Percentiles rank a stretch among this genome's conserved stretches.
phyloP scores from a whole-genome alignment of 2,888 invertebrate genomes.

The Rhingia campestris region DNA sequence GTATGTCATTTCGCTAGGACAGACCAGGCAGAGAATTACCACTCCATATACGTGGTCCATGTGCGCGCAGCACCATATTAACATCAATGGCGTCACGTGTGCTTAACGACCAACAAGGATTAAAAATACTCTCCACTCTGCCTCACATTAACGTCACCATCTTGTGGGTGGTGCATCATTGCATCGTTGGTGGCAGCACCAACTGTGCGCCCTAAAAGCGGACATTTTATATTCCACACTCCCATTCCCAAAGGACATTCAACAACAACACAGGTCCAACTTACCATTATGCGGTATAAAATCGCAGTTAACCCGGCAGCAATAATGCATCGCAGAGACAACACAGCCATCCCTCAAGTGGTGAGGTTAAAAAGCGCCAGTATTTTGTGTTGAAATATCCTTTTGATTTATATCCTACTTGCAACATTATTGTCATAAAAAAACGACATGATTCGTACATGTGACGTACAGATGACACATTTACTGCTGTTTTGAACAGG shows the following conservation, averaged over 20 bases:
- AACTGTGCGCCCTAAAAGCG: conserved; percentile 19
- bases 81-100: conserved; percentile 70
- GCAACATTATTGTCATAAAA: neutral
- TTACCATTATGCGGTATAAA: conserved; percentile 44
- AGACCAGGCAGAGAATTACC: conserved; percentile 34
- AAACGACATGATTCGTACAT: no score
- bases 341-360: conserved; percentile 26
- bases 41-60: conserved; percentile 51
- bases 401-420: conserved; percentile 58
- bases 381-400: conserved; percentile 19
- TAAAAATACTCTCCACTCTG: neutral
- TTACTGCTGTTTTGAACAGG: no score
- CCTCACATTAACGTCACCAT: conserved; percentile 30
- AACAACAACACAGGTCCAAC: conserved; percentile 19
- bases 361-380: conserved; percentile 24
- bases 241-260: no score
- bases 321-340: conserved; percentile 17
- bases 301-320: conserved; percentile 29
- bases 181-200: no score
- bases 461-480: no score
- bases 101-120: conserved; percentile 66
- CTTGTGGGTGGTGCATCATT: conserved; percentile 37
- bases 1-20: conserved; percentile 51
- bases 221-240: no score
- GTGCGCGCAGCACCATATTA: conserved; percentile 54